phyloP scores from a whole-genome alignment of 2,888 invertebrate species.

The Salticus scenicus region DNA sequence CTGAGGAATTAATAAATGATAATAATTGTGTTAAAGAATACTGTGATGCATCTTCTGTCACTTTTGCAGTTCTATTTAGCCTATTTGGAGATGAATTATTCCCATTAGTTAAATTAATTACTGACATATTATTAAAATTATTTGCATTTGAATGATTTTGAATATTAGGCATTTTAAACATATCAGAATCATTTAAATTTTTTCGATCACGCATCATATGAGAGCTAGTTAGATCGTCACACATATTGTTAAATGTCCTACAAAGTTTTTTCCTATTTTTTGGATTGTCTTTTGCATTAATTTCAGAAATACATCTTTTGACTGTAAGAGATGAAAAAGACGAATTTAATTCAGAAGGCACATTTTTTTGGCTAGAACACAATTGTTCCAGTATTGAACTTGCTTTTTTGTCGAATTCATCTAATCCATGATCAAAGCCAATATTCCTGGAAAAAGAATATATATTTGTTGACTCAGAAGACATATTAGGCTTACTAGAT shows the following conservation, averaged over 20 bases:
- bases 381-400: slow-evolving; percentile 36
- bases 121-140: too few relatives aligned
- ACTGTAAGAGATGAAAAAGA: slow-evolving; percentile 37
- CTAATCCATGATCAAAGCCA: background rate
- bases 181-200: background rate
- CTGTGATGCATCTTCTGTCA: slow-evolving; percentile 24
- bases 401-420: slow-evolving; percentile 6
- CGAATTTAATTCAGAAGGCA: slow-evolving; percentile 5
- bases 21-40: slow-evolving; percentile 52
- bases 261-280: background rate
- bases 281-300: background rate
- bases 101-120: background rate
- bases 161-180: background rate
- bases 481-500: background rate
- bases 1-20: slow-evolving; percentile 38
- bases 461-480: background rate
- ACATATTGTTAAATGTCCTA: background rate
- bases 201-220: too few relatives aligned
- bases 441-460: background rate
- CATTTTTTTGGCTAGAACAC: slow-evolving; percentile 5
- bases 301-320: slow-evolving; percentile 43
- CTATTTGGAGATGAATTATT: background rate
- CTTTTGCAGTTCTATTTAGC: background rate
- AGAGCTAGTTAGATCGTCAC: too few relatives aligned
- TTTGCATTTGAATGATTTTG: background rate